phyloP scores from a whole-genome alignment of 2,888 invertebrate genomes.

The Hirtodrosophila histrioides region DNA sequence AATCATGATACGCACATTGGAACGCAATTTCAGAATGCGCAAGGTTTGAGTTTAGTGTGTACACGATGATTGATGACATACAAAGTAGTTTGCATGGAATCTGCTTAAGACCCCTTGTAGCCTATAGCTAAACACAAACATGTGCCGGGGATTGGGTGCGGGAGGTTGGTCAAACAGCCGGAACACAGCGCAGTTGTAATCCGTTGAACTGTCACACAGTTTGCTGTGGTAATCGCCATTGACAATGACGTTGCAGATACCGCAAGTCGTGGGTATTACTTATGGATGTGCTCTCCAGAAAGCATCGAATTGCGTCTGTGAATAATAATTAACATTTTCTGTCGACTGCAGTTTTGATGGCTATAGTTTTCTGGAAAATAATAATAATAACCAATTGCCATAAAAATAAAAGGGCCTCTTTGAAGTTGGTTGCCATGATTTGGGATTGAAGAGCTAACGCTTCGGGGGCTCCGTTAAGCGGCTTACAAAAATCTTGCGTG shows the following conservation, averaged over 20 bases:
- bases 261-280: slow-evolving; percentile 23
- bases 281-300: slow-evolving; percentile 3
- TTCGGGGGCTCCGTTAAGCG: slow-evolving; percentile 54
- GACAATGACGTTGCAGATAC: slow-evolving; percentile 50
- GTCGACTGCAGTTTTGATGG: slow-evolving; percentile 27
- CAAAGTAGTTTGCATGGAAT: slow-evolving; percentile 65
- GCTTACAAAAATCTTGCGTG: slow-evolving; percentile 74
- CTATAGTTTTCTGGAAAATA: slow-evolving; percentile 6
- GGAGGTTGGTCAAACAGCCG: slow-evolving; percentile 37
- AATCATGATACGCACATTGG: slow-evolving; percentile 38
- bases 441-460: slow-evolving; percentile 22
- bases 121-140: slow-evolving; percentile 41
- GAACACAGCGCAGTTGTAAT: slow-evolving; percentile 43
- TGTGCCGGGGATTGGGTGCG: slow-evolving; percentile 48
- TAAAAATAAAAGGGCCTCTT: slow-evolving; percentile 18
- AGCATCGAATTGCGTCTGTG: slow-evolving; percentile 28
- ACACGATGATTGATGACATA: slow-evolving; percentile 69
- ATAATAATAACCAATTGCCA: slow-evolving; percentile 38
- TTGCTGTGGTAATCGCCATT: slow-evolving; percentile 26
- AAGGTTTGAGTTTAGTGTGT: slow-evolving; percentile 7
- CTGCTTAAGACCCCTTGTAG: slow-evolving; percentile 42
- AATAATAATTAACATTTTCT: slow-evolving; percentile 54
- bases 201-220: slow-evolving; percentile 49
- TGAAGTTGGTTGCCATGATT: slow-evolving; percentile 22
- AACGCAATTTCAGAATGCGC: slow-evolving; percentile 12